Evolutionary conservation across 2,888 invertebrate genomes (phyloP).

Genomic region (Stictocephala bisonia): DNA sequence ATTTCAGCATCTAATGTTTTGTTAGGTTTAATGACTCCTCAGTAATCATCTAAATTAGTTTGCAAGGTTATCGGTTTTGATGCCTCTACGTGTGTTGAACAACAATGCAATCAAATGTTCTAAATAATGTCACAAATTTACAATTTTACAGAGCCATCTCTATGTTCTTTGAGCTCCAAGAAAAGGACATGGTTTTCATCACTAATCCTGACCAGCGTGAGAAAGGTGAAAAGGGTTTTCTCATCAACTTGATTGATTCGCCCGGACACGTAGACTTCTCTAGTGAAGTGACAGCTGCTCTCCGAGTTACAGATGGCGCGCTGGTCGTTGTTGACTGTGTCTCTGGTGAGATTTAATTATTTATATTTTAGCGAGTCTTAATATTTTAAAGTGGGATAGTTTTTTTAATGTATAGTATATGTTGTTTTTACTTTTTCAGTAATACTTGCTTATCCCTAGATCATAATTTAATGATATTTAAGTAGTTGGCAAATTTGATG

Average conservation of each 20-base stretch:
- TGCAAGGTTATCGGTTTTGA: no score
- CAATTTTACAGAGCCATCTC: conserved; percentile 88
- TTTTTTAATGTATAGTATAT: no score
- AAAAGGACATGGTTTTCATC: conserved; percentile 95
- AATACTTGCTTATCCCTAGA: no score
- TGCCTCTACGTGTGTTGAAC: no score
- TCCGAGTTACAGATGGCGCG: conserved; percentile 99
- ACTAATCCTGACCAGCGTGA: conserved; percentile 91
- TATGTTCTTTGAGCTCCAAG: conserved; percentile 97
- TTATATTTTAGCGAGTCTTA: not conserved
- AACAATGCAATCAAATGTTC: no score
- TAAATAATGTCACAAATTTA: no score
- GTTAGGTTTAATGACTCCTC: no score
- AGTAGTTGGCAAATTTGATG: no score
- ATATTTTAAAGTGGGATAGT: not conserved
- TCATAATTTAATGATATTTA: no score
- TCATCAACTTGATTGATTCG: conserved; percentile 99
- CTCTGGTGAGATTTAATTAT: conserved; percentile 77
- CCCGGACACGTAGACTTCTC: conserved; percentile 99
- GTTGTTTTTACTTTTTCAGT: no score
- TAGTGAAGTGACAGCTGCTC: conserved; percentile 99
- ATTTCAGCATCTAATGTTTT: no score
- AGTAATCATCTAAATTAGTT: no score
- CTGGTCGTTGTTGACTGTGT: conserved; percentile 99
- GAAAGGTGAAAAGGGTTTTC: conserved; percentile 92